Conservation (phyloP, 2,113 vertebrate species). For the Thinocorus orbignyianus region DNA sequence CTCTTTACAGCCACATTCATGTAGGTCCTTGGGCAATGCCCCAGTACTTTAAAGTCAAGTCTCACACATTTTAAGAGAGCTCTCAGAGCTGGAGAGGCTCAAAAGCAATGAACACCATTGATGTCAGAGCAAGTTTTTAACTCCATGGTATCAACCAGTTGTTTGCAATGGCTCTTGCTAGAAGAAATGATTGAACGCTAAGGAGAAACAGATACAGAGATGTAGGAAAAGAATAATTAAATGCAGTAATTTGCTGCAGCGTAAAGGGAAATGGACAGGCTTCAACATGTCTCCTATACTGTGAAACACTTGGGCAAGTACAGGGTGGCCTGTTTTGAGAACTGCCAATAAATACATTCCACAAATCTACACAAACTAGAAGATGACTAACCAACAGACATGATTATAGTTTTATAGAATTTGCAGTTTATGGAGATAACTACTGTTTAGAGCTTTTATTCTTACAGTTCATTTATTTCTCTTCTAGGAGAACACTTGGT, state of each 20-base stretch:
- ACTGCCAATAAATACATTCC: constrained; percentile 49
- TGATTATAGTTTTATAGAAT: not conserved
- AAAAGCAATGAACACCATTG: not conserved
- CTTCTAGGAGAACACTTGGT: not conserved
- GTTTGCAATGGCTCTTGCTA: not conserved
- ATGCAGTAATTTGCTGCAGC: not conserved
- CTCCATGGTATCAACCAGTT: not conserved
- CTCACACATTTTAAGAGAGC: not conserved
- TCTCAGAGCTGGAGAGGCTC: not conserved
- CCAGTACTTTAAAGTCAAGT: not conserved
- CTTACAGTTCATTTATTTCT: not conserved
- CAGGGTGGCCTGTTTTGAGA: constrained; percentile 25
- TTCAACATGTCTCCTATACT: constrained; percentile 18
- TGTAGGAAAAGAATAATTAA: constrained; percentile 21
- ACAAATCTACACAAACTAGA: constrained; percentile 2
- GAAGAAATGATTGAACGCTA: not conserved
- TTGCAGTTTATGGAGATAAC: not conserved
- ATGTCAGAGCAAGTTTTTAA: not conserved
- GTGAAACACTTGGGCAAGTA: constrained; percentile 16
- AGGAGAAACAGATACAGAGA: not conserved
- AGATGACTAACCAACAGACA: constrained; percentile 3
- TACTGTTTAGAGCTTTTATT: not conserved
- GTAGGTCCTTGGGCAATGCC: not conserved
- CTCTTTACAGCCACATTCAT: not conserved
- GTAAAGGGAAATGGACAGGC: not conserved